Percentiles rank a stretch among this genome's conserved stretches.
These are phyloP conservation scores for Embidobia sp. DNA, from an alignment of 2,888 invertebrate species.

Conservation along the genomic window DNA sequence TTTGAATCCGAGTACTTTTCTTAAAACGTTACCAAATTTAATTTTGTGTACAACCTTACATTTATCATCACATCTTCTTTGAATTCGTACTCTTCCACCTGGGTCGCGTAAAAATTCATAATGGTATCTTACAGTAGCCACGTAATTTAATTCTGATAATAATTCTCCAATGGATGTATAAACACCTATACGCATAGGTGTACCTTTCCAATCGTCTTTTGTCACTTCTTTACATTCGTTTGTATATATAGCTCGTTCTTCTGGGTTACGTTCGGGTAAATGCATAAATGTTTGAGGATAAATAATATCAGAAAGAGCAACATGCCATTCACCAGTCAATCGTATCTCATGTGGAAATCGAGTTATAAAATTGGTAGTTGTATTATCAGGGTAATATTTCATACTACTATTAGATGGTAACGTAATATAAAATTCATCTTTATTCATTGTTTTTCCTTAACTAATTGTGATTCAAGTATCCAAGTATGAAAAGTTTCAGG, in stretches of 20 bases:
- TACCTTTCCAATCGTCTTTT: neutral
- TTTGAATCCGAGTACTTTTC: too few species aligned
- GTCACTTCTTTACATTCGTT: too few species aligned
- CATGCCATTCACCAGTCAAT: constrained; percentile 8
- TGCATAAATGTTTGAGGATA: constrained; percentile 2
- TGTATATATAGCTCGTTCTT: neutral
- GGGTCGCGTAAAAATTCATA: too few species aligned
- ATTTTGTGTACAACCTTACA: neutral
- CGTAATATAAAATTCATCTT: constrained; percentile 18
- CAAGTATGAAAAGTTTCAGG: neutral
- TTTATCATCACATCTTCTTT: neutral
- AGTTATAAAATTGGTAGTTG: constrained; percentile 7
- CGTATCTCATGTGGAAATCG: constrained; percentile 10
- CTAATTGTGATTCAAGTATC: neutral
- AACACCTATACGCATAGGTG: too few species aligned
- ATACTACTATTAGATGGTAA: constrained; percentile 16
- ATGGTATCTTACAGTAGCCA: too few species aligned
- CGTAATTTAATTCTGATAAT: too few species aligned
- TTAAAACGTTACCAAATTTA: too few species aligned
- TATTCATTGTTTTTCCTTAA: constrained; percentile 9
- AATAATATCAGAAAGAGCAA: constrained; percentile 10
- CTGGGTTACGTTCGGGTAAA: neutral
- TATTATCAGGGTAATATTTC: constrained; percentile 24
- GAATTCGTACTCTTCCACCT: too few species aligned
- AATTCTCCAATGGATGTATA: too few species aligned